Percentiles rank a stretch among this genome's conserved stretches.
phyloP scores from a whole-genome alignment of 2,888 invertebrate genomes.

The Drosophila neutralis region DNA sequence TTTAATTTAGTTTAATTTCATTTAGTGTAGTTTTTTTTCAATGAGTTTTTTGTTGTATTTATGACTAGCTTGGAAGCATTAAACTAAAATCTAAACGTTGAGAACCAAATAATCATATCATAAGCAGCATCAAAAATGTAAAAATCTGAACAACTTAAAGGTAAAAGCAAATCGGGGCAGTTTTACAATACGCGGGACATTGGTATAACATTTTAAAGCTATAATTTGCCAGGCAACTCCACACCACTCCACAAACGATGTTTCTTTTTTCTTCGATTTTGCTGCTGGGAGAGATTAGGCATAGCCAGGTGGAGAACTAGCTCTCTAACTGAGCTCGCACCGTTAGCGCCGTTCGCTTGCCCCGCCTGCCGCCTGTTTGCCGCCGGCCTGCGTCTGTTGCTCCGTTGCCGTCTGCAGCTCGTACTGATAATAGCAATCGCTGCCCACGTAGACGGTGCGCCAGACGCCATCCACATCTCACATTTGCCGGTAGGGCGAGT shows the following conservation, averaged over 20 bases:
- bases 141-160: slow-evolving; percentile 33
- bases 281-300: slow-evolving; percentile 13
- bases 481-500: slow-evolving; percentile 85
- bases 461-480: slow-evolving; percentile 83
- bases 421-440: slow-evolving; percentile 71
- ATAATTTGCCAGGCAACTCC: slow-evolving; percentile 60
- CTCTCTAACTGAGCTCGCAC: slow-evolving; percentile 56
- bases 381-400: slow-evolving; percentile 64
- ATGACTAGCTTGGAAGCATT: slow-evolving; percentile 70
- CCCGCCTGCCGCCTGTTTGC: slow-evolving; percentile 20
- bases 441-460: slow-evolving; percentile 81
- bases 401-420: slow-evolving; percentile 64
- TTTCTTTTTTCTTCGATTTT: neutral
- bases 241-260: slow-evolving; percentile 12
- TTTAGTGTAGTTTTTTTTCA: slow-evolving; percentile 15
- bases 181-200: slow-evolving; percentile 66
- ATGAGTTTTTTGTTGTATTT: slow-evolving; percentile 28
- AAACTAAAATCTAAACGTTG: slow-evolving; percentile 43
- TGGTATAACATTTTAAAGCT: slow-evolving; percentile 77
- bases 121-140: slow-evolving; percentile 15
- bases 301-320: slow-evolving; percentile 13
- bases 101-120: slow-evolving; percentile 32
- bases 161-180: slow-evolving; percentile 72
- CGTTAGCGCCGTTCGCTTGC: slow-evolving; percentile 63
- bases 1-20: slow-evolving; percentile 30